Evolutionary conservation across 1,140 invertebrate genomes (phyloP).

Genomic region (Drosophila bocqueti): DNA sequence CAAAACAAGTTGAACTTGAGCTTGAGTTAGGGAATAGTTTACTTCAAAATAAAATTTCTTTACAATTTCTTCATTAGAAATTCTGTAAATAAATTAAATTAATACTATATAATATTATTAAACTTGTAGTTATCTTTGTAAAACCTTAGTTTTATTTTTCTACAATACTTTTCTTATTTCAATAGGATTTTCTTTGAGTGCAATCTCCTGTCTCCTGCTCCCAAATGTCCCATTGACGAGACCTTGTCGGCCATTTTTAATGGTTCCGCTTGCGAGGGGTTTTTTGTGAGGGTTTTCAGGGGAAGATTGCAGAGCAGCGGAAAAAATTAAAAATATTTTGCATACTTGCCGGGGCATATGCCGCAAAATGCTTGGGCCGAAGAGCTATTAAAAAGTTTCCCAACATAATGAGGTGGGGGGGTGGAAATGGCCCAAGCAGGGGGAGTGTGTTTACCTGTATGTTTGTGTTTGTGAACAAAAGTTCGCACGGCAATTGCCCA

Average conservation of each 20-base stretch:
- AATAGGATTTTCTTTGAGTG: conserved; percentile 3
- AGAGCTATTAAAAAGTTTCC: conserved; percentile 69
- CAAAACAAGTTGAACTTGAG: not conserved
- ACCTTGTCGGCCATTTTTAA: conserved; percentile 70
- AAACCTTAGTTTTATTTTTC: not conserved
- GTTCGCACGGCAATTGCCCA: conserved; percentile 41
- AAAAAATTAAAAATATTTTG: conserved; percentile 61
- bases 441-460: not conserved
- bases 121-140: not conserved
- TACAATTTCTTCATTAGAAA: not conserved
- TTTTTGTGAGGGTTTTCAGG: not conserved
- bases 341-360: conserved; percentile 52
- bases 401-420: conserved; percentile 30
- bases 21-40: not conserved
- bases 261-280: conserved; percentile 53
- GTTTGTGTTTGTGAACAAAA: conserved; percentile 29
- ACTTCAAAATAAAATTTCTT: too few species aligned
- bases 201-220: conserved; percentile 32
- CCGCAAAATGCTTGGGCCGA: conserved; percentile 58
- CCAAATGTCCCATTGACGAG: conserved; percentile 72
- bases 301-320: conserved; percentile 21
- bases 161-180: too few species aligned
- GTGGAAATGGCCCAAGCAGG: not conserved
- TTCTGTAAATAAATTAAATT: not conserved
- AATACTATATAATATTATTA: not conserved